A percentile compares a stretch with the other conserved stretches of the same genome.
Evolutionary conservation across 1,140 invertebrate species (phyloP).

Genomic region (Harpegnathos saltator): DNA sequence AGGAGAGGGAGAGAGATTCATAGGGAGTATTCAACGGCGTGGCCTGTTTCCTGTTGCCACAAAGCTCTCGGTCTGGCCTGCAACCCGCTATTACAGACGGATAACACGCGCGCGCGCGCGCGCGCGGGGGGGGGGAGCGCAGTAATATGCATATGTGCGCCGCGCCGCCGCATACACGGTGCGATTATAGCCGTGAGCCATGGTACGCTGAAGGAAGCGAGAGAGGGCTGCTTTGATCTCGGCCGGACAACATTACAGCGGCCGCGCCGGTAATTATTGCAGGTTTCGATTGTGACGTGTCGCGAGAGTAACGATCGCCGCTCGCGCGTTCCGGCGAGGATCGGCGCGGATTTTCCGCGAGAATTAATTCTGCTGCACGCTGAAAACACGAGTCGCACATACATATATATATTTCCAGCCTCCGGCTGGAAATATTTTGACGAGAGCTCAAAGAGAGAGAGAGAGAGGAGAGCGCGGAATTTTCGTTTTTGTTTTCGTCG

Average conservation of each 20-base stretch:
- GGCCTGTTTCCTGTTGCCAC: conserved; percentile 58
- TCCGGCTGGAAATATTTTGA: no score
- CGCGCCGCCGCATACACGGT: conserved; percentile 3
- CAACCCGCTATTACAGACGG: conserved; percentile 38
- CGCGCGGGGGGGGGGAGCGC: no score
- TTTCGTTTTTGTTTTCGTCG: no score
- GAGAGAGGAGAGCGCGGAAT: no score
- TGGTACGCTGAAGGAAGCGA: conserved; percentile 49
- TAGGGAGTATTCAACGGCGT: conserved; percentile 53
- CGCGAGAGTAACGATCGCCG: neutral
- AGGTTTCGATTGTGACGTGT: conserved; percentile 8
- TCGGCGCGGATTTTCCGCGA: no score
- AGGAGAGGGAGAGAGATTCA: conserved; percentile 46
- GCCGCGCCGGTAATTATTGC: conserved; percentile 41
- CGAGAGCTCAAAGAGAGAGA: no score
- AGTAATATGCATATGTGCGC: conserved; percentile 23
- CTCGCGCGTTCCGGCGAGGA: no score
- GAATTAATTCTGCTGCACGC: no score
- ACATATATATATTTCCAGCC: no score
- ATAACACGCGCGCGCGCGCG: conserved; percentile 26
- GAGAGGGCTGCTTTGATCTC: conserved; percentile 63
- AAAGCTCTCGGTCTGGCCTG: conserved; percentile 47
- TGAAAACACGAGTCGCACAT: no score
- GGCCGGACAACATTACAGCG: conserved; percentile 29
- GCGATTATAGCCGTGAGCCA: conserved; percentile 60